These are phyloP conservation scores for Vidua macroura DNA, from an alignment of 2,113 vertebrate genomes.

Conservation along the genomic window DNA sequence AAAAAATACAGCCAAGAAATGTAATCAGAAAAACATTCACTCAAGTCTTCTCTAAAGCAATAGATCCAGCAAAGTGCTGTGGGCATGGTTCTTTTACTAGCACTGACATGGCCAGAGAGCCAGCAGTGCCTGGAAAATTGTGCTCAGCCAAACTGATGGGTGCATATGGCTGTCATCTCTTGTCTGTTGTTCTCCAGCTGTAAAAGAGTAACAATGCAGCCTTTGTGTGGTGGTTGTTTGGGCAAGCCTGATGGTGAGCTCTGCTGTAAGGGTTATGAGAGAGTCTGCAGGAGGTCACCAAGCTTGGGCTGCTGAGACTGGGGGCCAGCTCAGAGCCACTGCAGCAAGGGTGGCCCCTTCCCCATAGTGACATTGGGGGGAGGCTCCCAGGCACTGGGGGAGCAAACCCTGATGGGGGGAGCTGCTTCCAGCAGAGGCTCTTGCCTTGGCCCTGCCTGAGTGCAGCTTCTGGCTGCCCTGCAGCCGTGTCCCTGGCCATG, in stretches of 20 bases:
- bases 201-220: not conserved
- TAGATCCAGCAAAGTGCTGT: not conserved
- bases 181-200: not conserved
- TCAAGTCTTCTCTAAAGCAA: not conserved
- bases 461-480: not conserved
- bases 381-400: not conserved
- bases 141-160: not conserved
- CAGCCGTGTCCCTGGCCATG: fast-evolving
- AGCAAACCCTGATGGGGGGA: not conserved
- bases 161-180: not conserved
- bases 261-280: not conserved
- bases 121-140: not conserved
- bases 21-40: not conserved
- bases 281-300: fast-evolving
- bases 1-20: not conserved
- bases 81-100: not conserved
- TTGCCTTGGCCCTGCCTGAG: not conserved
- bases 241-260: not conserved
- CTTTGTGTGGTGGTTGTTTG: not conserved
- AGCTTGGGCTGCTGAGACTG: not conserved
- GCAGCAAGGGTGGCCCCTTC: not conserved
- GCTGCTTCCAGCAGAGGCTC: not conserved
- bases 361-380: fast-evolving
- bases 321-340: not conserved
- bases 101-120: not conserved